Evolutionary conservation across 2,113 vertebrate species (phyloP), one percentile per base, ranked within the genome.

Genomic region (Oncorhynchus mykiss): DNA sequence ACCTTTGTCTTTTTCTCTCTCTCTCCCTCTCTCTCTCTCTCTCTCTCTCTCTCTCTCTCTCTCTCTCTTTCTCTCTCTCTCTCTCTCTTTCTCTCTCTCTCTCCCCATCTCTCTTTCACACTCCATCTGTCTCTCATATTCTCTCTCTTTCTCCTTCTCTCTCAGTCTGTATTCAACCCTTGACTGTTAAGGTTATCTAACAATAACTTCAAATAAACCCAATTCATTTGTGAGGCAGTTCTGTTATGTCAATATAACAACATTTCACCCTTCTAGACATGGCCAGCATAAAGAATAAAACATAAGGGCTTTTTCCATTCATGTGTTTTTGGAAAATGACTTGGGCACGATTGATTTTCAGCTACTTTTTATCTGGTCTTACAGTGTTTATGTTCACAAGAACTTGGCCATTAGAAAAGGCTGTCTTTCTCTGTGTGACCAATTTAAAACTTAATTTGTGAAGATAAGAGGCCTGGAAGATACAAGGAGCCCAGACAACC

Each of bases 141-240:
- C 79, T 76, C 83, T 84, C 78, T 76, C 77, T 67, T 22, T 27
- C 82, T 70, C 45, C 45, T 64, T 76, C 82, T 88, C 82, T 84
- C 72, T 84, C 79, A 78, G 2, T 70, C 70, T 64, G 51, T 57
- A 66, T 45, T 25, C 18, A 7, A 24, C 57, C 68, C 70, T 82
- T 57, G 49, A 16, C 76, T 74, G 59, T 73, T 72, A 84, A 83
- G 83, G 84, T 88, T 73, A 80, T 86, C 76, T 75, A 13, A n/a
- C 74, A 78, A 71, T 68, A 45, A 75, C 80, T 86, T 83, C 69
- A 8, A 73, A 73, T 62, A 57, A 68, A 74, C 83, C 73, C 68
- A 18, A 7, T 25, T 71, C 59, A 24, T 82, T 80, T 71, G 57
- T 54, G 57, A 74, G 27, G 65, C 62, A 65, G 70, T 84, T 31